Percentiles rank a stretch among this genome's conserved stretches.
Evolutionary conservation across 2,113 vertebrate species (phyloP).

Genomic region (Scolopax mira): DNA sequence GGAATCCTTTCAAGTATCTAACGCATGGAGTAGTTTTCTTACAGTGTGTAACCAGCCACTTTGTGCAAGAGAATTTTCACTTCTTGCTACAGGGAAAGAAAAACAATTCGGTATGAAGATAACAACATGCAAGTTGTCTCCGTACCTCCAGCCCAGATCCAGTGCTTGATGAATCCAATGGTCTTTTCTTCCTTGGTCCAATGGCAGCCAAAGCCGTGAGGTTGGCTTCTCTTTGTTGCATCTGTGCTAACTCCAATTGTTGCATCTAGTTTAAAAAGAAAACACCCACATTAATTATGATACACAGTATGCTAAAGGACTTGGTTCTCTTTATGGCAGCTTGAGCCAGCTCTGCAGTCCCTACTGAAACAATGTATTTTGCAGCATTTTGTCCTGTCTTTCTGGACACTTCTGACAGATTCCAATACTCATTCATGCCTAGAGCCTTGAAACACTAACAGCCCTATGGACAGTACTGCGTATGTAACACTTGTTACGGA

Average conservation of each 20-base stretch:
- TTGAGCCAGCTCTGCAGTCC: neutral
- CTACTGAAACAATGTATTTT: neutral
- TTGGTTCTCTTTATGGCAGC: neutral
- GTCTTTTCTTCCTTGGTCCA: conserved; percentile 90
- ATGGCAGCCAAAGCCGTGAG: conserved; percentile 93
- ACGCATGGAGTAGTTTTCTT: neutral
- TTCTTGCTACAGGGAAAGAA: neutral
- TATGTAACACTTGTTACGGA: neutral
- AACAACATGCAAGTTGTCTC: neutral
- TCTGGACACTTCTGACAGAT: neutral
- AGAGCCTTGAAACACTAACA: neutral
- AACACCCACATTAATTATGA: neutral
- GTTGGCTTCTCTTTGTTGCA: conserved; percentile 91
- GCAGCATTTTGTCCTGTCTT: neutral
- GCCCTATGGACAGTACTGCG: neutral
- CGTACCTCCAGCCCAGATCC: conserved; percentile 79
- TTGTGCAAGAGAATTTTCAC: neutral
- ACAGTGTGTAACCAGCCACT: neutral
- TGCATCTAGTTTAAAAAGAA: conserved; percentile 81
- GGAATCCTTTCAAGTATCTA: neutral
- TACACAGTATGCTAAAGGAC: neutral
- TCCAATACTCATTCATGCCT: neutral
- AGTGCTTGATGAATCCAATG: conserved; percentile 63
- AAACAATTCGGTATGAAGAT: neutral
- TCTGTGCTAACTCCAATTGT: conserved; percentile 87